Evolutionary conservation across 1,140 invertebrate species (phyloP), one percentile per base, ranked within the genome.

Genomic region (Pseudomyrmex sp.): DNA sequence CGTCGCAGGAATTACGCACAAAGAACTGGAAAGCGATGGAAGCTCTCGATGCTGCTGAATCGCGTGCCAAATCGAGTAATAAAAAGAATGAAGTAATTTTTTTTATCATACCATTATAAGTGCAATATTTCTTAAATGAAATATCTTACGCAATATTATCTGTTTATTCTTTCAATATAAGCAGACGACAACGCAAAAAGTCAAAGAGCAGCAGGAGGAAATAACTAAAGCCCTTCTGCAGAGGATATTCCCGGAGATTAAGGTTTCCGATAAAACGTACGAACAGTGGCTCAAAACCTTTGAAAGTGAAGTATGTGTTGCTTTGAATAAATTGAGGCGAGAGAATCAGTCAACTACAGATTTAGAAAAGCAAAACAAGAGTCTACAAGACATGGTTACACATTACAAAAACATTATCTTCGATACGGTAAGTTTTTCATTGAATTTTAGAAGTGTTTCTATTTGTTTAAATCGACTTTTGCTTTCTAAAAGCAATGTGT

Each of bases 11-110:
- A 91, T 96, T 98, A 93, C 96, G 97, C 95, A 96, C 95, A 95
- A 97, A 97, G 95, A 97, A 97, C 95, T 97, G 97, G 97, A 97
- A 97, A 96, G 96, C 97, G 94, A 97, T 97, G 96, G 97, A 97
- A 95, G 97, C 97, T 93, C 96, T 97, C 95, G 96, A 97, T 94
- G 96, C 95, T 85, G 96, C 97, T 86, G 96, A 97, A 94, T 90
- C 70, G 75, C 91, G 91, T 84, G 66, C 85, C 89, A 93, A 91
- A 91, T 87, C 76, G 61, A 91, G 85, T 90, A 72, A 91, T 85
- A 92, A 93, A 88, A 93, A 92, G 88, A 88, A 92, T 93, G 93
- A 93, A 93, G 95, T 95, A 95, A 95, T 23, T 58, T 90, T 58
- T 90, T 83, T 65, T 79, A 62, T 74, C 82, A 85, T 85, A 63